A percentile compares a stretch with the other conserved stretches of the same genome.
Conservation (phyloP, 2,888 invertebrate species). For the Enchytraeus crypticus region DNA sequence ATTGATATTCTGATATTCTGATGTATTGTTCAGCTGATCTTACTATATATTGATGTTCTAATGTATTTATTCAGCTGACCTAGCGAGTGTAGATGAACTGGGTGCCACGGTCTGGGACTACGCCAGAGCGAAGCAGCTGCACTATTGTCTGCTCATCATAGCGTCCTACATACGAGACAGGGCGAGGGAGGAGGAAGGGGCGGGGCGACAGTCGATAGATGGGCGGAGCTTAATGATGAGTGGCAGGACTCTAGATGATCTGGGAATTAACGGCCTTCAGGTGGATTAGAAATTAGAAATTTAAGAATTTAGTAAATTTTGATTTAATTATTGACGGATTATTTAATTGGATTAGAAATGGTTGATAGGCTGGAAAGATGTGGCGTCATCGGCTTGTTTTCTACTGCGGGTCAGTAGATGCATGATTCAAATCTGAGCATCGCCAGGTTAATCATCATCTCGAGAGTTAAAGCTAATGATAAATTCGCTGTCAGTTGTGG, state of each 20-base stretch:
- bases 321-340: too few relatives aligned
- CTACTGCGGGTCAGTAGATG: too few relatives aligned
- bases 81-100: conserved; percentile 37
- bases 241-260: background rate
- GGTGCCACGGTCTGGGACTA: conserved; percentile 47
- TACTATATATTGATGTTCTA: too few relatives aligned
- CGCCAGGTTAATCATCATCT: background rate
- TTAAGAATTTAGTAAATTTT: background rate
- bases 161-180: conserved; percentile 44
- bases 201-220: background rate
- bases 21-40: too few relatives aligned
- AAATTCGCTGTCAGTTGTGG: too few relatives aligned
- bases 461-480: too few relatives aligned
- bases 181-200: background rate
- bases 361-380: too few relatives aligned
- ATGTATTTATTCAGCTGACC: conserved; percentile 42
- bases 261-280: background rate
- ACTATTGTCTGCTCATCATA: conserved; percentile 47
- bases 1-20: too few relatives aligned
- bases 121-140: conserved; percentile 42
- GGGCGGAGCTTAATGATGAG: background rate
- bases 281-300: background rate
- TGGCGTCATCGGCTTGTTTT: too few relatives aligned
- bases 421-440: too few relatives aligned
- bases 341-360: too few relatives aligned